Evolutionary conservation across 2,113 vertebrate species (phyloP).

Genomic region (Vulpes vulpes): DNA sequence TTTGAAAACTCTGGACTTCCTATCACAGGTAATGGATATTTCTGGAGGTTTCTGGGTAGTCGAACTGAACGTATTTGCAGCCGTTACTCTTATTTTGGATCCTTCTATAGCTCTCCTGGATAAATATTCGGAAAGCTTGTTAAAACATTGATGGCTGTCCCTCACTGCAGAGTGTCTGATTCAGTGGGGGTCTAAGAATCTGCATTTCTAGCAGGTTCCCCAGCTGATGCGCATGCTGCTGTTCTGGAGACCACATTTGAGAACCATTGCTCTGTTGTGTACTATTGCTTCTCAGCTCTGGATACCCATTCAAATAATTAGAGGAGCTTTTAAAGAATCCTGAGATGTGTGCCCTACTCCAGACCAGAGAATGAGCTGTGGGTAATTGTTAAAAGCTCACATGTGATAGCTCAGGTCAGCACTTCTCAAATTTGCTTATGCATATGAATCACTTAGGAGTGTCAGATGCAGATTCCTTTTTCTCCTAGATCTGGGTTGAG

Average conservation of each 20-base stretch:
- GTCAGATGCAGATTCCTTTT: not conserved
- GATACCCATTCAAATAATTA: not conserved
- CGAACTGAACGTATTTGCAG: not conserved
- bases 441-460: not conserved
- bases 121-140: not conserved
- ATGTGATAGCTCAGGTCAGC: not conserved
- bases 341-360: not conserved
- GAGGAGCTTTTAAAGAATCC: not conserved
- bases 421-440: not conserved
- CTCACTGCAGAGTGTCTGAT: not conserved
- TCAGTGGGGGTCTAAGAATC: not conserved
- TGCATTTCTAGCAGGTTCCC: not conserved
- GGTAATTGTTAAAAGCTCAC: not conserved
- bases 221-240: not conserved
- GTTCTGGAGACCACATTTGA: not conserved
- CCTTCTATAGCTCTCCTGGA: not conserved
- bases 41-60: not conserved
- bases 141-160: not conserved
- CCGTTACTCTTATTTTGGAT: not conserved
- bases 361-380: not conserved
- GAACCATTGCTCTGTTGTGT: not conserved
- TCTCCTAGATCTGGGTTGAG: not conserved
- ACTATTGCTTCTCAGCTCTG: not conserved
- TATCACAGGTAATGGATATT: not conserved
- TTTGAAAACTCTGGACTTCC: not conserved